Evolutionary conservation across 2,113 vertebrate species (phyloP), one percentile per base, ranked within the genome.

Genomic region (Pelecanoides urinatrix): DNA sequence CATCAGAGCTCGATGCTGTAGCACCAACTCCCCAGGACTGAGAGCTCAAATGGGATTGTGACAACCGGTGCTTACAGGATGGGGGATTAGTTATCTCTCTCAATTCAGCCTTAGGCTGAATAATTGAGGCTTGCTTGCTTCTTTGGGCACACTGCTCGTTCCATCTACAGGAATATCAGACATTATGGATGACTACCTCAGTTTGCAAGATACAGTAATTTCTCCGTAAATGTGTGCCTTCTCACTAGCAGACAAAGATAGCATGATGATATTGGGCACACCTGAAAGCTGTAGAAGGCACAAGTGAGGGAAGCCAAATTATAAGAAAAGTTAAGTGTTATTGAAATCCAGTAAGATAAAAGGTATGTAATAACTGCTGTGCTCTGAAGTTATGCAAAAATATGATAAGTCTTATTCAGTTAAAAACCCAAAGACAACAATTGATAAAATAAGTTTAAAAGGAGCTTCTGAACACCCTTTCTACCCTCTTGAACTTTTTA

Each of bases 21-120:
- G 26, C 0, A 0, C 53, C 0, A 1, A 5, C 18, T 53, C 27
- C 15, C 16, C 30, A 4, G 36, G 4, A 7, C 36, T 0, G 4
- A 40, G 40, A 36, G 36, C 44, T 59, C 30, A 23, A 14, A 62
- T 0, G 11, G 29, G 45, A 1, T 22, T 3, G 12, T 68, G 78
- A 18, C 50, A 59, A 6, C 1, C 3, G 52, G 63, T 42, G 34
- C 19, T 63, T 56, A 11, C 16, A 18, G 66, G 56, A 22, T 12
- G 34, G 21, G 45, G 12, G 2, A 27, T 58, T 18, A 12, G 6
- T 44, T 72, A 23, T 3, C 2, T 2, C 38, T 42, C 59, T 49
- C 40, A 40, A 40, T 40, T 66, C 32, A 44, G 38, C 38, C 52
- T 77, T 22, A 26, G 36, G 18, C 30, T n/a, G 26, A 77, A 21